Conservation (phyloP, 2,113 vertebrate genomes). For the Perognathus longimembris region DNA sequence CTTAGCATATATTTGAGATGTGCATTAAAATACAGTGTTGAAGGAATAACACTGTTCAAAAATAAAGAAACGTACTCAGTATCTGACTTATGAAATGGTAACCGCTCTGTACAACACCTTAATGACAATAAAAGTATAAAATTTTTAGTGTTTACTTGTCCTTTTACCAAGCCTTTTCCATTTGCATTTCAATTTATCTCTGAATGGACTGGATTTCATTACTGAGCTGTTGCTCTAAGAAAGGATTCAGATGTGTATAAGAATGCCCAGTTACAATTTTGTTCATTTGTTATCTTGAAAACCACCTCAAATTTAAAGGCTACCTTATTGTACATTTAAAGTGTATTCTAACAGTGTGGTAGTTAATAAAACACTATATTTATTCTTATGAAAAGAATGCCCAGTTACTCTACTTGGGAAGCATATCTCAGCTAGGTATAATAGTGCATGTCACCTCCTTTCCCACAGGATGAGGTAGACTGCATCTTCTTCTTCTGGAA, state of each 20-base stretch:
- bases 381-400: too few relatives aligned
- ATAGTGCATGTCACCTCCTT: background rate
- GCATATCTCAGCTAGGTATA: background rate
- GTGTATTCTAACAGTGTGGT: too few relatives aligned
- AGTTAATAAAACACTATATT: too few relatives aligned
- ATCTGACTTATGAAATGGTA: too few relatives aligned
- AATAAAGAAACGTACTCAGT: too few relatives aligned
- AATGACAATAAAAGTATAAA: too few relatives aligned
- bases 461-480: background rate
- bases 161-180: slow-evolving; percentile 10
- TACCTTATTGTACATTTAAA: too few relatives aligned
- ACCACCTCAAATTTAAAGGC: too few relatives aligned
- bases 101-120: too few relatives aligned
- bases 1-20: slow-evolving; percentile 4
- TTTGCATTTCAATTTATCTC: slow-evolving; percentile 33
- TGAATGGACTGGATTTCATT: background rate
- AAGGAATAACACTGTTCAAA: too few relatives aligned
- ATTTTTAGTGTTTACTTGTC: background rate
- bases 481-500: background rate
- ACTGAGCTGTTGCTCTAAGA: slow-evolving; percentile 11
- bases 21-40: background rate
- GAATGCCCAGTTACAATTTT: background rate
- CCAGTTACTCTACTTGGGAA: background rate
- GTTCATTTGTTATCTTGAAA: too few relatives aligned
- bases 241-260: background rate